Conservation (phyloP, 2,888 invertebrate genomes). For the Heliconius charithonia region DNA sequence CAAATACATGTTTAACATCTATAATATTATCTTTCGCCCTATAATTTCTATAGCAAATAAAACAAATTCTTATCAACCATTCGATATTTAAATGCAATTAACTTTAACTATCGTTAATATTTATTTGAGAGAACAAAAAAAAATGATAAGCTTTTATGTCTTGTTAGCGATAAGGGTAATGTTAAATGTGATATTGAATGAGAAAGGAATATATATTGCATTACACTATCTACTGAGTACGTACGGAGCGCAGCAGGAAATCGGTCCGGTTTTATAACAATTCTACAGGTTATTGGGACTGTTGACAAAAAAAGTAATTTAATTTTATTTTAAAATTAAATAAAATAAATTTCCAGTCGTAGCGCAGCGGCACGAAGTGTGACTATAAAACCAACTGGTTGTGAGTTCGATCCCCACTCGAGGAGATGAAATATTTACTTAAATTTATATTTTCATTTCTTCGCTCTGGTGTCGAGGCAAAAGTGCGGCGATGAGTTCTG, state of each 20-base stretch:
- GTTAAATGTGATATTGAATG: constrained; percentile 15
- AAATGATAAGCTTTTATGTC: constrained; percentile 18
- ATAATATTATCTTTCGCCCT: neutral
- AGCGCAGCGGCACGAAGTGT: too few relatives aligned
- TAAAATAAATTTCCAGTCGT: too few relatives aligned
- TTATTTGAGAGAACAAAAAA: constrained; percentile 2
- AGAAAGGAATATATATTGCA: constrained; percentile 8
- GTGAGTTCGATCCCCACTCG: too few relatives aligned
- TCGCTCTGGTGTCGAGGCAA: too few relatives aligned
- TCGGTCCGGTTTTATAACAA: constrained; percentile 27
- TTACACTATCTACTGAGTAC: constrained; percentile 16
- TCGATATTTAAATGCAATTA: constrained; percentile 19
- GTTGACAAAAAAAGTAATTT: constrained; percentile 27
- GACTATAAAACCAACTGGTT: too few relatives aligned
- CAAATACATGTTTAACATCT: neutral
- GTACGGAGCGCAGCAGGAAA: constrained; percentile 13
- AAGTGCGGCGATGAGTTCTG: too few relatives aligned
- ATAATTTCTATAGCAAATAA: constrained; percentile 6
- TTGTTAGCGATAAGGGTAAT: constrained; percentile 27
- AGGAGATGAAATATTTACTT: too few relatives aligned
- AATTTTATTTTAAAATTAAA: too few relatives aligned
- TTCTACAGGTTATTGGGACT: constrained; percentile 28
- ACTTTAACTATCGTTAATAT: constrained; percentile 4
- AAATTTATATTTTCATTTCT: too few relatives aligned
- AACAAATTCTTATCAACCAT: neutral